These are phyloP conservation scores for Melitaea athalia DNA, from an alignment of 2,888 invertebrate species.

Conservation along the genomic window DNA sequence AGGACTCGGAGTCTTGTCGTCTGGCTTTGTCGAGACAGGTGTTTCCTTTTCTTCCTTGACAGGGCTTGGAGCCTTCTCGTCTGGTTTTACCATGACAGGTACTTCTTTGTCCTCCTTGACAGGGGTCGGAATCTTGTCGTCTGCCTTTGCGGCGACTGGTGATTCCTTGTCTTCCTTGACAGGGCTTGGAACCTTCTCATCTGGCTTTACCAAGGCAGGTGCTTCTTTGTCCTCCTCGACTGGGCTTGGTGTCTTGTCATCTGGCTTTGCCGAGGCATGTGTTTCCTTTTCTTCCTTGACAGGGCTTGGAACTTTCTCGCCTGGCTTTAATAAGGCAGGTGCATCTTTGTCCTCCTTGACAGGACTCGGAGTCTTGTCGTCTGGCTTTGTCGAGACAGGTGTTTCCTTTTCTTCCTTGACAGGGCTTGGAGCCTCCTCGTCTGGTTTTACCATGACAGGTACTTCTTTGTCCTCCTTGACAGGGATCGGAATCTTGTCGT, in stretches of 20 bases:
- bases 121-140: neutral
- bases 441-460: slow-evolving; percentile 18
- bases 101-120: no score
- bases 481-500: slow-evolving; percentile 5
- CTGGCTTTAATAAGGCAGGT: slow-evolving; percentile 7
- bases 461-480: neutral
- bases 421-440: neutral
- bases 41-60: neutral
- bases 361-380: slow-evolving; percentile 23
- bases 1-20: slow-evolving; percentile 23
- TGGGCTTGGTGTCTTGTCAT: slow-evolving; percentile 10
- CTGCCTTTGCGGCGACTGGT: neutral
- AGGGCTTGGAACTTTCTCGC: slow-evolving; percentile 19
- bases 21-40: slow-evolving; percentile 7
- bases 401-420: neutral
- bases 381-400: neutral
- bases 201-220: slow-evolving; percentile 20
- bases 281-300: slow-evolving; percentile 11
- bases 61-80: neutral
- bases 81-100: no score
- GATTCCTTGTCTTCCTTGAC: neutral
- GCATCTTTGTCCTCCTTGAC: slow-evolving; percentile 23
- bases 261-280: neutral
- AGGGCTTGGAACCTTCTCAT: slow-evolving; percentile 18
- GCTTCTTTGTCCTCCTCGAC: slow-evolving; percentile 15